These are phyloP conservation scores for Palythoa caribaeorum DNA, from an alignment of 92 coral and sea anemone species.

Conservation along the genomic window DNA sequence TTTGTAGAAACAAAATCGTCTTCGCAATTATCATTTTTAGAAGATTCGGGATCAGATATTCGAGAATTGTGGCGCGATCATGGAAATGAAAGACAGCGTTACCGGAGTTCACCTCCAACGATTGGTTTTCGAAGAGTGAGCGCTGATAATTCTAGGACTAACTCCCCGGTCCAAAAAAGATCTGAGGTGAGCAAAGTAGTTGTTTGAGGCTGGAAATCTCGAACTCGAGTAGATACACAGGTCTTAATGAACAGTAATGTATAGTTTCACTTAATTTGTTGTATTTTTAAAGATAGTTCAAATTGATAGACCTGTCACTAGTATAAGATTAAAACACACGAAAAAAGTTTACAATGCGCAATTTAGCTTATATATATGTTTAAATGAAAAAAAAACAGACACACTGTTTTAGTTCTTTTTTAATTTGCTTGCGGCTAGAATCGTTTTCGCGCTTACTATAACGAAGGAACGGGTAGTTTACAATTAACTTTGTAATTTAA, in stretches of 20 bases:
- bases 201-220: neutral
- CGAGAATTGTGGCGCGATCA: conserved; percentile 84
- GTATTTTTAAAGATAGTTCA: no score
- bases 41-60: conserved; percentile 85
- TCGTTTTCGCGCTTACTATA: no score
- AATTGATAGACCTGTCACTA: neutral
- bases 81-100: conserved; percentile 87
- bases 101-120: conserved; percentile 86
- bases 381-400: neutral
- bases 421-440: no score
- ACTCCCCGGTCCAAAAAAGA: conserved; percentile 86
- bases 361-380: neutral
- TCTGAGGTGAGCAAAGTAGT: conserved; percentile 76
- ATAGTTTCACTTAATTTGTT: no score
- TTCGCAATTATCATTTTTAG: conserved; percentile 72
- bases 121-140: conserved; percentile 84
- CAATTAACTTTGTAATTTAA: neutral
- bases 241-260: no score
- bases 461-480: no score
- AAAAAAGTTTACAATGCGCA: neutral
- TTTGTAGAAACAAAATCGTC: conserved; percentile 71
- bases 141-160: conserved; percentile 89
- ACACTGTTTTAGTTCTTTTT: neutral
- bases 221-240: neutral
- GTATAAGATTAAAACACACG: neutral